phyloP scores from a whole-genome alignment of 2,888 invertebrate species.

The Cephonodes hylas region DNA sequence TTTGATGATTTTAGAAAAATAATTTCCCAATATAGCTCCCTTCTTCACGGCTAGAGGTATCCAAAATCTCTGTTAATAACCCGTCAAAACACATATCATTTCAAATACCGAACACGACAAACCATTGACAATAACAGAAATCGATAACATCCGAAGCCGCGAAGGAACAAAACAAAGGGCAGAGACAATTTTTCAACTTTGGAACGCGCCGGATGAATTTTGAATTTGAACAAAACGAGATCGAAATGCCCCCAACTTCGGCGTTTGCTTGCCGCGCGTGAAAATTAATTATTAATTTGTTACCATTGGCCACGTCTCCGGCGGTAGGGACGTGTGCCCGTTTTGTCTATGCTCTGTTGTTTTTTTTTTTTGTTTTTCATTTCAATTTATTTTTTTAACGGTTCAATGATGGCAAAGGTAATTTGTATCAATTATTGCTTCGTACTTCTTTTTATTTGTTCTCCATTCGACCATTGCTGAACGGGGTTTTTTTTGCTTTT shows the following conservation, averaged over 20 bases:
- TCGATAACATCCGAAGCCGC: constrained; percentile 26
- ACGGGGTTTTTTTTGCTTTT: neutral
- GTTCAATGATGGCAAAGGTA: constrained; percentile 59
- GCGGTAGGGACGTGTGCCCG: constrained; percentile 49
- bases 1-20: too few relatives aligned
- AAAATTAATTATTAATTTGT: constrained; percentile 79
- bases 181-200: constrained; percentile 67
- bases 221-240: constrained; percentile 70
- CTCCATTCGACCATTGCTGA: neutral
- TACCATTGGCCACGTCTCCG: constrained; percentile 60
- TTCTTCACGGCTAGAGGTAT: too few relatives aligned
- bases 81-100: neutral
- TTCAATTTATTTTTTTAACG: constrained; percentile 55
- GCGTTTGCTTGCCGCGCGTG: constrained; percentile 58
- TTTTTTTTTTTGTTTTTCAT: constrained; percentile 40
- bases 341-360: constrained; percentile 56
- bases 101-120: constrained; percentile 10
- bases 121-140: constrained; percentile 9
- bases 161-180: constrained; percentile 40
- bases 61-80: neutral
- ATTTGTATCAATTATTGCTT: constrained; percentile 59
- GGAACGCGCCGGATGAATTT: constrained; percentile 62
- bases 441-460: constrained; percentile 15
- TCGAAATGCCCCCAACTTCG: constrained; percentile 61
- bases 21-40: too few relatives aligned